phyloP scores from a whole-genome alignment of 2,888 invertebrate species.

The Cantharis flavilabris region DNA sequence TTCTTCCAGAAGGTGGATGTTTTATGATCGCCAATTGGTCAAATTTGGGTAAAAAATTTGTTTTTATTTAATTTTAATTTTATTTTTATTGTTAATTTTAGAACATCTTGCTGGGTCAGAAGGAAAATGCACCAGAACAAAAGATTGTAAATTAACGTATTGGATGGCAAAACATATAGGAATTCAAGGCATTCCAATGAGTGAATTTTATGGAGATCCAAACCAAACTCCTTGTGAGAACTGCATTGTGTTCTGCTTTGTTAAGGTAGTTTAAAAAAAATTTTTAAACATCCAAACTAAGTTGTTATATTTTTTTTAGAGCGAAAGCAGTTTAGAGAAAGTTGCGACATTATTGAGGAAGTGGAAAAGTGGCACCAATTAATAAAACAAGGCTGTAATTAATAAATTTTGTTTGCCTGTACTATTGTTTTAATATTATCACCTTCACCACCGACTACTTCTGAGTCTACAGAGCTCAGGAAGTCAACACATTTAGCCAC shows the following conservation, averaged over 20 bases:
- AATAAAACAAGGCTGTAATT: not conserved
- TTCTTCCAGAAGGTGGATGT: conserved; percentile 95
- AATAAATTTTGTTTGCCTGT: not conserved
- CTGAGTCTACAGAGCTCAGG: too few relatives aligned
- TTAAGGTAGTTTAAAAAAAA: conserved; percentile 77
- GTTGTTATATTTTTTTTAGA: conserved; percentile 13
- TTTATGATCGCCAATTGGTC: conserved; percentile 96
- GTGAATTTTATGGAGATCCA: conserved; percentile 84
- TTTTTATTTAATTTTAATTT: not conserved
- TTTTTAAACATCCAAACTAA: not conserved
- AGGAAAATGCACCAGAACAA: conserved; percentile 70
- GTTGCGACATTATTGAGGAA: not conserved
- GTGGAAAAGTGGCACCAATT: conserved; percentile 32
- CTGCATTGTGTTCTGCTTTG: conserved; percentile 91
- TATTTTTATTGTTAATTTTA: conserved; percentile 41
- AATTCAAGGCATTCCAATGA: conserved; percentile 90
- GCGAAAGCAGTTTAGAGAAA: not conserved
- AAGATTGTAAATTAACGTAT: conserved; percentile 92
- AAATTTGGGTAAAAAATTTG: conserved; percentile 53
- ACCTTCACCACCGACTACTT: too few relatives aligned
- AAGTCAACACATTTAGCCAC: too few relatives aligned
- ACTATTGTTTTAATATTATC: too few relatives aligned
- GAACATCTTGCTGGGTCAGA: conserved; percentile 70
- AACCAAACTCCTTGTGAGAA: conserved; percentile 84
- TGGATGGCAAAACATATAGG: conserved; percentile 94